A percentile compares a stretch with the other conserved stretches of the same genome.
Evolutionary conservation across 2,797 vertebrate species (phyloP).

Genomic region (Rhinatrema bivittatum): DNA sequence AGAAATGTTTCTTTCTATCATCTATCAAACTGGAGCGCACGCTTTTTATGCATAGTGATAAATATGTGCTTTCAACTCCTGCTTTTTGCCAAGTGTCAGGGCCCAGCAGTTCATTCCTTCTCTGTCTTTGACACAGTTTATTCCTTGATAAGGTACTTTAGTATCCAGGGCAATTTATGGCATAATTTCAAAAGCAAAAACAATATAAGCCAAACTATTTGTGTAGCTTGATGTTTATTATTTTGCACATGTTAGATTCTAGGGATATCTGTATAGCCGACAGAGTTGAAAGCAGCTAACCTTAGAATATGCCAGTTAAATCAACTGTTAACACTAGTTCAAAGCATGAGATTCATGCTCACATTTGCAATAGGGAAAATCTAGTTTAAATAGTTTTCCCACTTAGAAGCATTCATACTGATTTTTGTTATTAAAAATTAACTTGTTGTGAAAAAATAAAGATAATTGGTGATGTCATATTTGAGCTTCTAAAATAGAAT

Average conservation of each 20-base stretch:
- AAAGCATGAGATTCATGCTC: too few species aligned
- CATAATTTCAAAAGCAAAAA: constrained; percentile 9
- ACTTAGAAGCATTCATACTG: too few species aligned
- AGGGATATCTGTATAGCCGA: too few species aligned
- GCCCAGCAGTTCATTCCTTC: constrained; percentile 13
- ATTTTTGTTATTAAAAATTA: too few species aligned
- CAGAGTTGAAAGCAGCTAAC: too few species aligned
- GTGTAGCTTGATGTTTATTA: background rate
- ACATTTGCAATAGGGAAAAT: too few species aligned
- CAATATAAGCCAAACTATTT: background rate
- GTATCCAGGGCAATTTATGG: constrained; percentile 2
- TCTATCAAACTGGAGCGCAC: constrained; percentile 17
- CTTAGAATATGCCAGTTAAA: too few species aligned
- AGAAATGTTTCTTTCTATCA: constrained; percentile 21
- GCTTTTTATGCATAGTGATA: constrained; percentile 20
- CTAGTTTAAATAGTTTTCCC: too few species aligned
- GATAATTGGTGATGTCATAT: too few species aligned
- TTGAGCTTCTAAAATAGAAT: too few species aligned
- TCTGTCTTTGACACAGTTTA: constrained; percentile 13
- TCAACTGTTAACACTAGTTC: too few species aligned
- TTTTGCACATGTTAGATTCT: background rate
- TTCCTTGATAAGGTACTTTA: background rate
- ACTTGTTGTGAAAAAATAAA: too few species aligned
- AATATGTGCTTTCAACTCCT: constrained; percentile 16
- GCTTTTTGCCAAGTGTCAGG: constrained; percentile 18